Base-by-base conservation (phyloP, 1,140 invertebrate species). In the Stenopsyche tienmushanensis region DNA sequence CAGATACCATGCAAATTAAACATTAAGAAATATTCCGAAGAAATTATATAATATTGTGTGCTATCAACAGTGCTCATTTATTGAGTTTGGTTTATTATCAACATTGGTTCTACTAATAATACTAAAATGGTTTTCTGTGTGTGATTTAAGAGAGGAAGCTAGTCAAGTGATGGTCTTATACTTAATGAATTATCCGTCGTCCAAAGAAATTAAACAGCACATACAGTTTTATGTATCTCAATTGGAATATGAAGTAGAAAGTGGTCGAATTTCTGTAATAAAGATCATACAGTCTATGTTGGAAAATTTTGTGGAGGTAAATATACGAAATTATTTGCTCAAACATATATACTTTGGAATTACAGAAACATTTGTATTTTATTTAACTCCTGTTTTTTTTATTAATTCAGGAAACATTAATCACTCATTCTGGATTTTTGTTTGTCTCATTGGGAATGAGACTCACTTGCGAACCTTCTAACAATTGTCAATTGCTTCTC, bases 211-310 rank as follows among this genome's bases (percentile, higher is more conserved):
- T 15, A 83, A 88, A 45, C 83, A 84, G 26, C 83, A 89, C 72
- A 74, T 97, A 8, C 79, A 86, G 41, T 96, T 96, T 76, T 97
- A 90, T 77, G 76, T 91, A 7, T 82, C 84, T 0, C 93, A 98
- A 72, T 73, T 97, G 34, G 86, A 86, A 47, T 97, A 92, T 72
- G 87, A 91, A 62, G 72, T 89, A 57, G 86, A 91, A 69, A 82
- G 85, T 47, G 96, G 96, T 2, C 81, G 95, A 23, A 82, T 90
- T 50, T 95, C 93, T 8, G 92, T 91, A 0, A 77, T 97, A 0
- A 87, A 92, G 74, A 93, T 97, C 82, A 76, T 98, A 20, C 84
- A 89, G 23, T 82, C 83, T 45, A 84, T 97, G 24, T 86, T 97
- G 47, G 85, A 84, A 42, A 86, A 85, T 55, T 90, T 96, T 72